Conservation (phyloP, 2,113 vertebrate genomes). For the Furnarius figulus region DNA sequence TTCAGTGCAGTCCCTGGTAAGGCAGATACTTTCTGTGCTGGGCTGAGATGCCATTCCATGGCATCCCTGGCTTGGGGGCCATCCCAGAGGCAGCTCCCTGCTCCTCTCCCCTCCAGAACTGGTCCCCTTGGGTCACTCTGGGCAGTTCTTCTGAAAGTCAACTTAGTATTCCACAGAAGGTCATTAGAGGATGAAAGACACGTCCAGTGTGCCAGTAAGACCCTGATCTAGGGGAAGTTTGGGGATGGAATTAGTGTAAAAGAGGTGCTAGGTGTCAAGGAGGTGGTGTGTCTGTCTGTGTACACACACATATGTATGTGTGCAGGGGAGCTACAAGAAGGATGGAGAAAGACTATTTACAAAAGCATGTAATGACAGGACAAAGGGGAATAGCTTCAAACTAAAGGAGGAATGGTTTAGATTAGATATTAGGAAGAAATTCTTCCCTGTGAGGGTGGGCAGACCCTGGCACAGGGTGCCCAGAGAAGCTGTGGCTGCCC, state of each 20-base stretch:
- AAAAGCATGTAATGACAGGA: not conserved
- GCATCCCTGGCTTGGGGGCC: not conserved
- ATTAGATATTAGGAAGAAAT: not conserved
- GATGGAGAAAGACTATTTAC: not conserved
- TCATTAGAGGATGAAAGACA: not conserved
- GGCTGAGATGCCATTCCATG: rapidly evolving
- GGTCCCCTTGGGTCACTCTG: not conserved
- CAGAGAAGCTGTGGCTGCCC: not conserved
- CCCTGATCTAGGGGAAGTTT: not conserved
- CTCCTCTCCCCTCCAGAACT: not conserved
- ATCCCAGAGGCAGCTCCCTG: not conserved
- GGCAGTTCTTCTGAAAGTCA: not conserved
- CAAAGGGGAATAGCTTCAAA: not conserved
- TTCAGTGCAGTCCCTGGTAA: not conserved
- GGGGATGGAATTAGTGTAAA: not conserved
- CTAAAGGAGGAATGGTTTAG: not conserved
- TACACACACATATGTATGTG: no score
- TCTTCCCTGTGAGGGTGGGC: rapidly evolving
- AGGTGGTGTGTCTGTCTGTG: rapidly evolving
- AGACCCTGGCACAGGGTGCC: rapidly evolving
- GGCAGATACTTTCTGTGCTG: not conserved
- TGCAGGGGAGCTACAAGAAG: not conserved
- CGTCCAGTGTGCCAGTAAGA: no score
- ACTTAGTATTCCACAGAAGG: not conserved
- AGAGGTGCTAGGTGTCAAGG: not conserved